Evolutionary conservation across 2,888 invertebrate species (phyloP).

Genomic region (Scelioninae gen. 1): DNA sequence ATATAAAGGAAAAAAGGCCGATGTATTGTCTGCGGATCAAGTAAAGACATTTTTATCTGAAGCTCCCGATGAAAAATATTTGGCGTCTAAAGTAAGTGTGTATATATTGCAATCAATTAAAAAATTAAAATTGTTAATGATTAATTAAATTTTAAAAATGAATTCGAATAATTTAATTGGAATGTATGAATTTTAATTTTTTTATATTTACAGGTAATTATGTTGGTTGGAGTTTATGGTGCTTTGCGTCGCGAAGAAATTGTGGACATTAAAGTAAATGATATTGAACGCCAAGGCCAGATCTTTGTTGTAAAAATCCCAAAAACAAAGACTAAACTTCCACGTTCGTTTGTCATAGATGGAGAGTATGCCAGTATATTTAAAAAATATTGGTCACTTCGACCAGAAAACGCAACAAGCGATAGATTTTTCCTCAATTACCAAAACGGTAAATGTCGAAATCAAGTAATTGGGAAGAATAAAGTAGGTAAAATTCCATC

Average conservation of each 20-base stretch:
- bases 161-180: no score
- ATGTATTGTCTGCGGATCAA: constrained; percentile 9
- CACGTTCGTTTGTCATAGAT: constrained; percentile 37
- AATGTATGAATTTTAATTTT: constrained; percentile 2
- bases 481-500: constrained; percentile 66
- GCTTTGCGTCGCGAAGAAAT: constrained; percentile 44
- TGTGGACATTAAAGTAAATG: constrained; percentile 21
- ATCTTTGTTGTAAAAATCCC: constrained; percentile 30
- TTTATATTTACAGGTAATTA: constrained; percentile 37
- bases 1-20: not conserved
- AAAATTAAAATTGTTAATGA: no score
- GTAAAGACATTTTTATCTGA: constrained; percentile 36
- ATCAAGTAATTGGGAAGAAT: constrained; percentile 60
- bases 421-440: constrained; percentile 52
- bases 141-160: no score
- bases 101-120: not conserved
- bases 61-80: constrained; percentile 72
- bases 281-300: constrained; percentile 36
- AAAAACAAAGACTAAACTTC: constrained; percentile 28
- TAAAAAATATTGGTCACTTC: constrained; percentile 31
- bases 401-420: no score
- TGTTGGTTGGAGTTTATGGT: constrained; percentile 50
- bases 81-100: constrained; percentile 59
- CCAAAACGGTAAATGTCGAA: constrained; percentile 55
- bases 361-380: constrained; percentile 23